Conservation (phyloP, 1,140 invertebrate species). For the Yoshiicerus persimilis region DNA sequence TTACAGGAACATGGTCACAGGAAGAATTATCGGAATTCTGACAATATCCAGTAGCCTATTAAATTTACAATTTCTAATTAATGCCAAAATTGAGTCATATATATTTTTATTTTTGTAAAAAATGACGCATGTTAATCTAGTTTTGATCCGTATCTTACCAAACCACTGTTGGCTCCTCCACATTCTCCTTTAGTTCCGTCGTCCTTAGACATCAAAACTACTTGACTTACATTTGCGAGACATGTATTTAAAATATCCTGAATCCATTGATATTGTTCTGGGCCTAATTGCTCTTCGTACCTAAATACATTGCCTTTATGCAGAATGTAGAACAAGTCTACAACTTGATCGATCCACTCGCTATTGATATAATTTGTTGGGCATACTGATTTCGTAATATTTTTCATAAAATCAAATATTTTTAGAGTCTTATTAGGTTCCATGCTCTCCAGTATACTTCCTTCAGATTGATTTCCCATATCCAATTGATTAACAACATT, state of each 20-base stretch:
- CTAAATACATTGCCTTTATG: constrained; percentile 39
- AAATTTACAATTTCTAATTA: not conserved
- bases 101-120: too few species aligned
- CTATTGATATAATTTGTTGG: constrained; percentile 21
- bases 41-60: constrained; percentile 33
- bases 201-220: not conserved
- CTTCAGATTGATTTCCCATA: too few species aligned
- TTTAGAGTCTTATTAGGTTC: constrained; percentile 33
- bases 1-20: not conserved
- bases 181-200: not conserved
- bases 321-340: constrained; percentile 34
- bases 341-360: constrained; percentile 27
- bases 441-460: not conserved
- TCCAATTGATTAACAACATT: constrained; percentile 26
- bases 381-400: constrained; percentile 24
- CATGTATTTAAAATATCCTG: constrained; percentile 25
- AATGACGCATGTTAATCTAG: not conserved
- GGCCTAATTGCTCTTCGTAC: constrained; percentile 32
- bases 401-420: constrained; percentile 29
- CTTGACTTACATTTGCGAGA: not conserved
- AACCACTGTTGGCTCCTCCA: not conserved
- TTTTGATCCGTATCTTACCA: not conserved
- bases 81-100: not conserved
- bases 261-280: constrained; percentile 32
- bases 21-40: not conserved